phyloP scores from a whole-genome alignment of 23 tunicate species.

The Trididemnum miniatum region DNA sequence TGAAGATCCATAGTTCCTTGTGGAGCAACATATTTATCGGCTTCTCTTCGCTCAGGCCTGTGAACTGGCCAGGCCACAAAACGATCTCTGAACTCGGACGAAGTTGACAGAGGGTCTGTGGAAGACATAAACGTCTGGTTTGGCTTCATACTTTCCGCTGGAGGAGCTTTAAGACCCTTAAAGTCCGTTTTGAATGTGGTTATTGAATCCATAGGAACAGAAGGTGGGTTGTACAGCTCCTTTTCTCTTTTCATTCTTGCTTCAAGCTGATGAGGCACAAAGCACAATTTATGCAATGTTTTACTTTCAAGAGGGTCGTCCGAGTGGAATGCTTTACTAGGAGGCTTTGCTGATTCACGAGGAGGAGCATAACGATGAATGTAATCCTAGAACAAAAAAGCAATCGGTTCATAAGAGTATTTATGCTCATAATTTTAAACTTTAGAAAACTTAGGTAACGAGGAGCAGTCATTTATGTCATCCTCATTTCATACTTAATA shows the following conservation, averaged over 20 bases:
- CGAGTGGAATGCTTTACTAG: constrained; percentile 70
- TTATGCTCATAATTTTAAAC: too few species aligned
- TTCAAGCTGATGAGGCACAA: constrained; percentile 66
- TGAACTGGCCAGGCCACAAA: constrained; percentile 87
- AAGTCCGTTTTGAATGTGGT: constrained; percentile 66
- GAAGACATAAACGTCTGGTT: constrained; percentile 53
- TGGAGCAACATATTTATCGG: constrained; percentile 52
- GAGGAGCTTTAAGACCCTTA: constrained; percentile 51
- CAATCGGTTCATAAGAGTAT: too few species aligned
- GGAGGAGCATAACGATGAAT: constrained; percentile 67
- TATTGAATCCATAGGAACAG: constrained; percentile 66
- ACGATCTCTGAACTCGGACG: constrained; percentile 84
- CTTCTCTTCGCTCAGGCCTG: constrained; percentile 52
- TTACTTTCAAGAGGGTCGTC: constrained; percentile 69
- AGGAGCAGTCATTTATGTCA: too few species aligned
- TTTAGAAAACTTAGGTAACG: too few species aligned
- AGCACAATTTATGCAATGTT: constrained; percentile 58
- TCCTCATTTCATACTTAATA: too few species aligned
- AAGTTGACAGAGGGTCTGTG: constrained; percentile 64
- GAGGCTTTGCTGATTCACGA: constrained; percentile 75
- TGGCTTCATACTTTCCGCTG: constrained; percentile 86
- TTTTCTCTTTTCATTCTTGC: constrained; percentile 50
- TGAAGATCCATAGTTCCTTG: constrained; percentile 73
- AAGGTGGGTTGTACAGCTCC: constrained; percentile 49
- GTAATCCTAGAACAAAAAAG: constrained; percentile 49